Evolutionary conservation across 2,113 vertebrate species (phyloP).

Genomic region (Bos taurus): ARS-UCD2.0 NC_037333.1:32781501-32782000

Average conservation of each 20-base stretch:
- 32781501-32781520: not conserved
- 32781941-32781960: not conserved
- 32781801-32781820: not conserved
- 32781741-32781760: not conserved
- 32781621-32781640: not conserved
- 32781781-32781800: not conserved
- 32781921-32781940: not conserved
- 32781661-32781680: not conserved
- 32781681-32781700: not conserved
- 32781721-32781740: not conserved
- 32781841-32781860: not conserved
- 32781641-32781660: not conserved
- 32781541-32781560: not conserved
- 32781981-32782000: not conserved
- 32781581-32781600: not conserved
- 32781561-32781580: not conserved
- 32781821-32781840: not conserved
- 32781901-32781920: not conserved
- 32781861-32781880: not conserved
- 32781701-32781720: accelerated
- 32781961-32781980: not conserved
- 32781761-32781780: too few species aligned
- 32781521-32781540: too few species aligned
- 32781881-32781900: not conserved
- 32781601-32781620: not conserved